Evolutionary conservation across 2,797 vertebrate species (phyloP).

Genomic region (Hylomyscus alleni): DNA sequence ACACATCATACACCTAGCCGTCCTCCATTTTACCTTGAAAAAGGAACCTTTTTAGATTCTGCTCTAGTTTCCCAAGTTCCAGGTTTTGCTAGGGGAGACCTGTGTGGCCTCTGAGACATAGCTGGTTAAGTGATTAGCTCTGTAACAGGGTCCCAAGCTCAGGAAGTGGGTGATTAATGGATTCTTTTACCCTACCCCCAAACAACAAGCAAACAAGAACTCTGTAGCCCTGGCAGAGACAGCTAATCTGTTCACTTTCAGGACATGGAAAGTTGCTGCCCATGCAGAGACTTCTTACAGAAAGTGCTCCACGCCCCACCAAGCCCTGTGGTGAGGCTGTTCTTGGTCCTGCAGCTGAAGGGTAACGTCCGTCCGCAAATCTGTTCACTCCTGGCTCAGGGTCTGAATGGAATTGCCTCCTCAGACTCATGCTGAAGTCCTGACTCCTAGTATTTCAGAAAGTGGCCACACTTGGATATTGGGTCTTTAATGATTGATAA

Average conservation of each 20-base stretch:
- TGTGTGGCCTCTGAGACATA: neutral
- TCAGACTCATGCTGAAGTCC: neutral
- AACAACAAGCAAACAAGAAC: neutral
- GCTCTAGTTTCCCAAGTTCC: neutral
- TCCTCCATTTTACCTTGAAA: neutral
- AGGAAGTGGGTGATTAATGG: neutral
- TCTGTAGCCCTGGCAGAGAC: no score
- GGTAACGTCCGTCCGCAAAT: neutral
- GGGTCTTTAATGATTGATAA: slow-evolving; percentile 37
- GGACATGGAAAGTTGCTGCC: neutral
- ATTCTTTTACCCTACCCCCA: neutral
- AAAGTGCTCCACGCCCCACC: neutral
- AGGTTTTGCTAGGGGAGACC: neutral
- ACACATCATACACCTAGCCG: neutral
- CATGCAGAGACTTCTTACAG: no score
- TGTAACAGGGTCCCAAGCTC: neutral
- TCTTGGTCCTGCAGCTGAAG: neutral
- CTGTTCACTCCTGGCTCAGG: neutral
- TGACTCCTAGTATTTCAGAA: neutral
- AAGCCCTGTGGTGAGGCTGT: neutral
- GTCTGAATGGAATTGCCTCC: neutral
- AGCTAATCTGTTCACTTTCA: neutral
- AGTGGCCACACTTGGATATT: neutral
- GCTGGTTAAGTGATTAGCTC: neutral
- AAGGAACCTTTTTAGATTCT: neutral